A percentile compares a stretch with the other conserved stretches of the same genome.
Evolutionary conservation across 1,140 invertebrate genomes (phyloP).

Genomic region (Teleogryllus occipitalis): DNA sequence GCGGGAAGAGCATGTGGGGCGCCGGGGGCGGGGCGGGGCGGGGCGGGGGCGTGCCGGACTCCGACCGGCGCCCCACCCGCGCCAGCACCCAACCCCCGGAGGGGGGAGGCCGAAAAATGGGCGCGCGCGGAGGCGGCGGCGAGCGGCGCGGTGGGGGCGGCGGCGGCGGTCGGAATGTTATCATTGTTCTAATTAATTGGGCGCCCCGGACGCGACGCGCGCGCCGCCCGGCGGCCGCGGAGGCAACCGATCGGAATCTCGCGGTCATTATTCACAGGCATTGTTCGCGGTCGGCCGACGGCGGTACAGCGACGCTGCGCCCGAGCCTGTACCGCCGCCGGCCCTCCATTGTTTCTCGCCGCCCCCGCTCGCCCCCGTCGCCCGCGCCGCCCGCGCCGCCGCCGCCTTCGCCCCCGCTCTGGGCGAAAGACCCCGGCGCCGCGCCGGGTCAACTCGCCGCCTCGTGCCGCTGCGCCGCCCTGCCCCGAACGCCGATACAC

Average conservation of each 20-base stretch:
- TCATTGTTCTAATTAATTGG: constrained; percentile 5
- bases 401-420: neutral
- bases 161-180: neutral
- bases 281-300: neutral
- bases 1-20: neutral
- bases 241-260: neutral
- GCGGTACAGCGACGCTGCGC: neutral
- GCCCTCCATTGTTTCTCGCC: neutral
- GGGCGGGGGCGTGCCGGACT: neutral
- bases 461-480: no score
- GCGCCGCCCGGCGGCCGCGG: no score
- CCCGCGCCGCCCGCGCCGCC: no score
- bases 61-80: neutral
- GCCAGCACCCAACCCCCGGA: neutral
- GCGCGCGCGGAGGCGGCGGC: no score
- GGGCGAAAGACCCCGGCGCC: neutral
- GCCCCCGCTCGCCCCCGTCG: neutral
- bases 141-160: no score
- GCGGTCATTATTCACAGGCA: neutral
- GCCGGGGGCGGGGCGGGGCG: no score
- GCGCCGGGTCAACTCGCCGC: no score
- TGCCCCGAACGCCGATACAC: no score
- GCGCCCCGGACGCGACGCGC: neutral
- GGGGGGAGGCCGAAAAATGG: neutral
- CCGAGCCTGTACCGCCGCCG: neutral